phyloP scores from a whole-genome alignment of 2,888 invertebrate genomes.

The Atrina japonica region DNA sequence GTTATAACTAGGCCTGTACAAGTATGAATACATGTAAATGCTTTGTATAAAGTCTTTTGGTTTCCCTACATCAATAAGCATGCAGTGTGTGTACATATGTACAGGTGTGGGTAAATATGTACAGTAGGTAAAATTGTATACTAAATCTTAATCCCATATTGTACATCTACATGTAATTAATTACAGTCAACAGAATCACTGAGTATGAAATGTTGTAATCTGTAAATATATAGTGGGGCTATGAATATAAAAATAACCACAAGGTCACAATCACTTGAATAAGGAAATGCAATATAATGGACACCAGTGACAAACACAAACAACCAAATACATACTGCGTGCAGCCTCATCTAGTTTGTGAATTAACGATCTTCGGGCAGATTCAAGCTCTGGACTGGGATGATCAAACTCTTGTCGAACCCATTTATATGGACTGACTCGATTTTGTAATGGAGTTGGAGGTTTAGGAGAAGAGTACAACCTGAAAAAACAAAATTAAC shows the following conservation, averaged over 20 bases:
- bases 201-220: no score
- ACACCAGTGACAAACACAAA: background rate
- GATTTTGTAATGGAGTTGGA: constrained; percentile 72
- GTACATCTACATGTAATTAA: no score
- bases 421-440: constrained; percentile 78
- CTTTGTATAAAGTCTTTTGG: no score
- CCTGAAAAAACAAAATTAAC: constrained; percentile 64
- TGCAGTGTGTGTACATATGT: no score
- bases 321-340: constrained; percentile 66
- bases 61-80: no score
- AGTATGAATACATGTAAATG: no score
- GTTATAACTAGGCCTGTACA: no score
- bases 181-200: no score
- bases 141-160: no score
- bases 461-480: constrained; percentile 78
- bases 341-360: constrained; percentile 79
- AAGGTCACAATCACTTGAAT: background rate
- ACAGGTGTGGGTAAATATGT: no score
- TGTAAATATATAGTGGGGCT: background rate
- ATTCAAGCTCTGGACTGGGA: constrained; percentile 77
- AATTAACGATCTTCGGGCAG: constrained; percentile 75
- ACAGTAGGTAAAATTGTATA: no score
- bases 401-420: constrained; percentile 79
- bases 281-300: background rate
- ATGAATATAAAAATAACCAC: no score